Conservation (phyloP, 2,888 invertebrate species). For the Morpho helenor region DNA sequence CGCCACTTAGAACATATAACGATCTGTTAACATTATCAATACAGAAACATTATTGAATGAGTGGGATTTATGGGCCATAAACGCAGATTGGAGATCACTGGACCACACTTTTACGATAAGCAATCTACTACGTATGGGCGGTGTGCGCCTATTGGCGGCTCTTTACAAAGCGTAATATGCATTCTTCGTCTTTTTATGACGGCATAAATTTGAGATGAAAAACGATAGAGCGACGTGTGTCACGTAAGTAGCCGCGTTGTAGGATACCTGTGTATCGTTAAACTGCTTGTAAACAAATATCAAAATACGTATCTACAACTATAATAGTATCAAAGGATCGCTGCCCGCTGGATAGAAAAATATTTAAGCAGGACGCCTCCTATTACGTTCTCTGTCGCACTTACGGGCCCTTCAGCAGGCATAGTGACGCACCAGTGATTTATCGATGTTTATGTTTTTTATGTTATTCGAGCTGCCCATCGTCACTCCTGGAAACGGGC, state of each 20-base stretch:
- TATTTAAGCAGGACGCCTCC: too few species aligned
- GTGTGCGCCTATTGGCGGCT: conserved; percentile 48
- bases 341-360: too few species aligned
- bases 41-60: conserved; percentile 64
- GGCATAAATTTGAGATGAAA: conserved; percentile 66
- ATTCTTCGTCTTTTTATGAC: conserved; percentile 66
- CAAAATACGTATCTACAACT: too few species aligned
- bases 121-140: conserved; percentile 60
- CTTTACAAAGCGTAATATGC: conserved; percentile 62
- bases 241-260: conserved; percentile 38
- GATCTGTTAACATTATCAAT: conserved; percentile 66
- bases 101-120: conserved; percentile 71
- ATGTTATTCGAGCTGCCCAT: too few species aligned
- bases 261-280: conserved; percentile 22
- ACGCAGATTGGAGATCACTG: conserved; percentile 72
- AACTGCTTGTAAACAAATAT: too few species aligned
- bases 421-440: too few species aligned
- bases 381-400: too few species aligned
- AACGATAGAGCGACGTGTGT: conserved; percentile 42
- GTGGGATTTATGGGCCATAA: conserved; percentile 62
- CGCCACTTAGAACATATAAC: conserved; percentile 39
- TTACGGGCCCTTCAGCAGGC: too few species aligned
- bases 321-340: too few species aligned
- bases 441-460: too few species aligned
- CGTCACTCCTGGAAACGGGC: too few species aligned